A percentile compares a stretch with the other conserved stretches of the same genome.
These are phyloP conservation scores for Nomada ruficornis DNA, from an alignment of 2,888 invertebrate genomes.

Conservation along the genomic window DNA sequence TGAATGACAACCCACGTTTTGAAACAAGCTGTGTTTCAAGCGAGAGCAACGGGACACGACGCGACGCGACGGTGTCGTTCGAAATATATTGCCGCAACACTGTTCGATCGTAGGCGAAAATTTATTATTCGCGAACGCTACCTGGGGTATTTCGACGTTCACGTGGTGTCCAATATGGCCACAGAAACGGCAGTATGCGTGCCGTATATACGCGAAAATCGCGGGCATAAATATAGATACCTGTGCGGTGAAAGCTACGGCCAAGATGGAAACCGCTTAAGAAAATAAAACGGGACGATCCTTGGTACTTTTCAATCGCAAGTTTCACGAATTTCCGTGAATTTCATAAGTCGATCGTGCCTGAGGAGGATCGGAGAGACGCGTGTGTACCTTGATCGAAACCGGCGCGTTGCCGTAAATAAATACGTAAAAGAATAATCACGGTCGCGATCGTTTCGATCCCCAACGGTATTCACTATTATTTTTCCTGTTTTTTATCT, in stretches of 20 bases:
- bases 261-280: constrained; percentile 44
- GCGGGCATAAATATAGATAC: constrained; percentile 65
- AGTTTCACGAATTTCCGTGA: background rate
- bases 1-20: background rate
- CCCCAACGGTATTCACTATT: background rate
- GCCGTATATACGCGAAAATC: constrained; percentile 45
- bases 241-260: constrained; percentile 49
- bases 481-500: background rate
- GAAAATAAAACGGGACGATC: constrained; percentile 50
- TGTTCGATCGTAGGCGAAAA: constrained; percentile 38
- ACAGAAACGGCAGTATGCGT: constrained; percentile 33
- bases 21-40: background rate
- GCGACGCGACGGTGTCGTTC: background rate
- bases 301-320: constrained; percentile 20
- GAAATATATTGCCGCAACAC: background rate
- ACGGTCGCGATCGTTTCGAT: background rate
- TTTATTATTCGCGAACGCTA: constrained; percentile 53
- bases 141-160: constrained; percentile 58
- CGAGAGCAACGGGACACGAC: background rate
- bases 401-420: constrained; percentile 45
- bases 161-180: constrained; percentile 56
- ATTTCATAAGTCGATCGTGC: background rate
- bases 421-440: constrained; percentile 53
- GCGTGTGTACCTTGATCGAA: constrained; percentile 2
- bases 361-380: constrained; percentile 38